Evolutionary conservation across 2,888 invertebrate genomes (phyloP).

Genomic region (Chrysolina americana): DNA sequence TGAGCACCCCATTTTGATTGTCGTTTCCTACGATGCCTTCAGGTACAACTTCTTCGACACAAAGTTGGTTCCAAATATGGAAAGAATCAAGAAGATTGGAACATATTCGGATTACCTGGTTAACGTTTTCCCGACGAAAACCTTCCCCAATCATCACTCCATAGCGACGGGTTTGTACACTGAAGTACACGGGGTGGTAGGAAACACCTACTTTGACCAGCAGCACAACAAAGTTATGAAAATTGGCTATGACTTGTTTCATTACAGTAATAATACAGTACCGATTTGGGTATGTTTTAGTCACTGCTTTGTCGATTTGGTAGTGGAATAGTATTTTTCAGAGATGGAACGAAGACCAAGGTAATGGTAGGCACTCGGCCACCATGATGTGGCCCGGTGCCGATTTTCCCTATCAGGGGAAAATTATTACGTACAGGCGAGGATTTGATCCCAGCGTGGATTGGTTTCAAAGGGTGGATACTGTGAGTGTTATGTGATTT

Average conservation of each 20-base stretch:
- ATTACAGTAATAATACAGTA: slow-evolving; percentile 71
- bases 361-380: slow-evolving; percentile 73
- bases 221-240: slow-evolving; percentile 60
- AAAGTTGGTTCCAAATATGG: slow-evolving; percentile 74
- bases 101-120: slow-evolving; percentile 74
- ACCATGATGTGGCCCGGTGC: slow-evolving; percentile 82
- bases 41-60: slow-evolving; percentile 77
- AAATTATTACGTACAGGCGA: slow-evolving; percentile 69
- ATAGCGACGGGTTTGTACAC: slow-evolving; percentile 80
- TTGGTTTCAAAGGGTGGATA: slow-evolving; percentile 74
- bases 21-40: slow-evolving; percentile 82
- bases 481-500: slow-evolving; percentile 57
- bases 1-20: slow-evolving; percentile 71
- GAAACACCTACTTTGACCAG: slow-evolving; percentile 75
- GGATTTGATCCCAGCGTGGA: slow-evolving; percentile 68
- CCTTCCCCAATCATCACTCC: slow-evolving; percentile 82
- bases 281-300: slow-evolving; percentile 74
- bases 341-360: slow-evolving; percentile 74
- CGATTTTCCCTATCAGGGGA: slow-evolving; percentile 71
- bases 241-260: slow-evolving; percentile 71
- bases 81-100: slow-evolving; percentile 72
- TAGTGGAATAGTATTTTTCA: slow-evolving; percentile 61
- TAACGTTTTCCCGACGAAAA: slow-evolving; percentile 80
- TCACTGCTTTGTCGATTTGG: not conserved
- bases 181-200: slow-evolving; percentile 80